Base-by-base conservation (phyloP, 2,113 vertebrate species). In the Ceyx margarethae region DNA sequence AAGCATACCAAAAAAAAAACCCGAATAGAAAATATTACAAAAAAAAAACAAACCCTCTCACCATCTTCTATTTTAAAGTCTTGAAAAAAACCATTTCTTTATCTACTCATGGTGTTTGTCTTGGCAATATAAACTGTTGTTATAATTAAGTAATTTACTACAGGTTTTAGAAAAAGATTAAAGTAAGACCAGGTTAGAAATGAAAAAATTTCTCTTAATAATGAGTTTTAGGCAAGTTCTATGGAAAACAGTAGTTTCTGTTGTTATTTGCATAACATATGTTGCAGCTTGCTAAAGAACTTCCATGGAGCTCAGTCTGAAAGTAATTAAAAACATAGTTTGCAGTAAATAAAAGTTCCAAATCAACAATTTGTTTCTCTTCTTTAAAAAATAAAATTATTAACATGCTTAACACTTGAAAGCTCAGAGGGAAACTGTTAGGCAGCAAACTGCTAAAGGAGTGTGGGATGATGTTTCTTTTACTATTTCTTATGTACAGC, bases 261-360 rank as follows among this genome's bases (percentile, higher is more conserved):
- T 94, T 90, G 88, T 87, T 91, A 95, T 96, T 96, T 95, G 84
- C 94, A 96, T 86, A 95, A 90, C 92, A 96, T 94, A 96, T 91
- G 95, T 94, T 90, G n/a, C 43, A 87, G 57, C 46, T 88, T 87
- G 60, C 84, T 89, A 81, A 92, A 73, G 31, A 90, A 93, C 72
- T 91, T 95, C 86, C 14, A 54, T 66, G 23, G 40, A 73, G 28
- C 87, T 95, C 54, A 45, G 80, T 43, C 79, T 75, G 83, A 96
- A 95, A 29, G 23, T 91, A 96, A 94, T 97, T 94, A 94, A 91
- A 75, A 85, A 64, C 42, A 75, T 45, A 85, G 51, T 92, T 67
- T 90, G 25, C 53, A 85, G 65, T 76, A 94, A 95, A 85, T 81
- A 95, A 92, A 95, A 81, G 80, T 78, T 92, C 45, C 72, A 74